Evolutionary conservation across 2,113 vertebrate genomes (phyloP).

Genomic region (Seriola dumerili): DNA sequence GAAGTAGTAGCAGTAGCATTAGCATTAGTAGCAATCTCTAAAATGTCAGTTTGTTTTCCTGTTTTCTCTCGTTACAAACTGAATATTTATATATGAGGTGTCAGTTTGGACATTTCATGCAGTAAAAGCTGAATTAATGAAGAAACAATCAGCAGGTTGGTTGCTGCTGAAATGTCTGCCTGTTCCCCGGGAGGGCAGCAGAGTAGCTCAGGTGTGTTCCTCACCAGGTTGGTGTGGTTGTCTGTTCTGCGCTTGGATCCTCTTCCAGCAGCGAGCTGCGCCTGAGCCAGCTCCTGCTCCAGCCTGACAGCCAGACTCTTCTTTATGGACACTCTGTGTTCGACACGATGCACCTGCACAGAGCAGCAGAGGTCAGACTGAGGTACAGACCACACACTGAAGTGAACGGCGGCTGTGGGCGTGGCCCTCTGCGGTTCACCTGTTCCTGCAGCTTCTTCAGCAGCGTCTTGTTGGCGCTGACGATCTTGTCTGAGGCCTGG

Average conservation of each 20-base stretch:
- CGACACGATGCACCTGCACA: constrained; percentile 91
- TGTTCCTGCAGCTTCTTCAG: constrained; percentile 97
- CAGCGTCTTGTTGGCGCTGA: constrained; percentile 89
- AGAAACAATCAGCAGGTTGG: too few relatives aligned
- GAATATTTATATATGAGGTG: too few relatives aligned
- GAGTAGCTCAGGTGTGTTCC: background rate
- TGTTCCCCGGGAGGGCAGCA: too few relatives aligned
- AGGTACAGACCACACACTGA: background rate
- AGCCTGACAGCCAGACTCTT: constrained; percentile 87
- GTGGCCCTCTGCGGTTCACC: constrained; percentile 72
- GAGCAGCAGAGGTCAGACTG: background rate
- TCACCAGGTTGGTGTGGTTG: constrained; percentile 85
- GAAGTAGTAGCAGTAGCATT: too few relatives aligned
- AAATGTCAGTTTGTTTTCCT: too few relatives aligned
- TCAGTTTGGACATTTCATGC: too few relatives aligned
- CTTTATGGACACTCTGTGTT: constrained; percentile 92
- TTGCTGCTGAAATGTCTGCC: too few relatives aligned
- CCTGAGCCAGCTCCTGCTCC: constrained; percentile 90
- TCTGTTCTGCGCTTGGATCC: constrained; percentile 86
- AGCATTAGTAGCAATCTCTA: too few relatives aligned
- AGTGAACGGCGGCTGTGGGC: background rate
- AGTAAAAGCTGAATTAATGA: too few relatives aligned
- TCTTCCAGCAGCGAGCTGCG: constrained; percentile 87
- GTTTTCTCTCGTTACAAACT: too few relatives aligned
- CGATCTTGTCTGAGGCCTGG: constrained; percentile 93